A percentile compares a stretch with the other conserved stretches of the same genome.
These are phyloP conservation scores for Bucorvus abyssinicus DNA, from an alignment of 2,797 vertebrate genomes.

Conservation along the genomic window DNA sequence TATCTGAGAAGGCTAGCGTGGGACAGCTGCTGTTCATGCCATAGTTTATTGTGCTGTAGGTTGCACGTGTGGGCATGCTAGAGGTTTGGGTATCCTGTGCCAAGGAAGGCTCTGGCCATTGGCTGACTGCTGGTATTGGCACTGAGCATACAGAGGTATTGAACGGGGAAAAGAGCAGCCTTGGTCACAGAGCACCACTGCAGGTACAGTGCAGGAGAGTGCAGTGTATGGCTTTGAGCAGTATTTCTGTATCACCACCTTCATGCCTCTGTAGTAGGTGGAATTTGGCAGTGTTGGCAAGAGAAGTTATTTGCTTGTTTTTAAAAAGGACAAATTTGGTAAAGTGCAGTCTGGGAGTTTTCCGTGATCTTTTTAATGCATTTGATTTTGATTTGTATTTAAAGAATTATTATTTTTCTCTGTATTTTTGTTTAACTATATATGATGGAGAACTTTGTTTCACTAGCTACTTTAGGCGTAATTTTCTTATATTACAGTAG, in stretches of 20 bases:
- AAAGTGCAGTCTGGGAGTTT: background rate
- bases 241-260: background rate
- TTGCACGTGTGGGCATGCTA: accelerated
- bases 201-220: background rate
- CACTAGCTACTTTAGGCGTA: background rate
- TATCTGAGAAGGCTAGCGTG: background rate
- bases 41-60: background rate
- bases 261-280: background rate
- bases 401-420: background rate
- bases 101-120: background rate
- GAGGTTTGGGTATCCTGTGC: background rate
- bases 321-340: background rate
- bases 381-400: background rate
- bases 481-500: background rate
- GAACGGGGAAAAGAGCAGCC: background rate
- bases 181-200: background rate
- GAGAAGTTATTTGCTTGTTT: background rate
- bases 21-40: background rate
- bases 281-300: background rate
- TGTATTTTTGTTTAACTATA: background rate
- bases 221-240: background rate
- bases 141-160: background rate
- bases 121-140: background rate
- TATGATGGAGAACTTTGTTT: background rate
- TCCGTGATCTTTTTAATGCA: background rate